These are phyloP conservation scores for Micronycteris hirsuta DNA, from an alignment of 2,113 vertebrate genomes.

Conservation along the genomic window DNA sequence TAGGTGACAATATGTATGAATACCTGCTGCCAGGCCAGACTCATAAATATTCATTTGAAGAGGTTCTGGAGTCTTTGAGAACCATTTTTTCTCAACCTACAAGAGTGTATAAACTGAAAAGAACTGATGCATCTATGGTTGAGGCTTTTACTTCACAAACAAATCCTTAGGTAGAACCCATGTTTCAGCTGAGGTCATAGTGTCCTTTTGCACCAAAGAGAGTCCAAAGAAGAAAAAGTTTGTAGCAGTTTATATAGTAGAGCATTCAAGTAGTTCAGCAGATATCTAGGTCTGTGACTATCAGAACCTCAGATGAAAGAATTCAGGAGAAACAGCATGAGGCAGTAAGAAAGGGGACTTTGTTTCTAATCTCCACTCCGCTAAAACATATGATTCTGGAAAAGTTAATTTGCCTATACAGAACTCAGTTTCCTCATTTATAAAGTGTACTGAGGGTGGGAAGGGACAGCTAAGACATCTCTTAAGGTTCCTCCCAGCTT, in stretches of 20 bases:
- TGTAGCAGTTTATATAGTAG: neutral
- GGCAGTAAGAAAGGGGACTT: neutral
- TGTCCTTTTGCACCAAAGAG: constrained; percentile 21
- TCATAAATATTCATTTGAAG: constrained; percentile 37
- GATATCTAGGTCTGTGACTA: neutral
- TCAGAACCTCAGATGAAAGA: neutral
- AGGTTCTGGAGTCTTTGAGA: neutral
- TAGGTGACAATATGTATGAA: constrained; percentile 10
- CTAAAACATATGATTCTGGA: neutral
- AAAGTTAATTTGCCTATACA: neutral
- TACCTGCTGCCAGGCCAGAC: neutral
- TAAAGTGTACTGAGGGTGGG: neutral
- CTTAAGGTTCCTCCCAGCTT: neutral
- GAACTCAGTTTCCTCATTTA: neutral
- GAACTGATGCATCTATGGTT: constrained; percentile 12
- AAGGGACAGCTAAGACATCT: neutral
- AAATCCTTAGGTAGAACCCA: constrained; percentile 10
- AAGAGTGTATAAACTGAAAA: neutral
- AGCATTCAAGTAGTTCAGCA: neutral
- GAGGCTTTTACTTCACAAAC: constrained; percentile 42
- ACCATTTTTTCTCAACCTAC: constrained; percentile 8
- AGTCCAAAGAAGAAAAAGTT: neutral
- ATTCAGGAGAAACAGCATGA: neutral
- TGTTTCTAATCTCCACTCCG: neutral
- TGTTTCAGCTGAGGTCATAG: constrained; percentile 23